Evolutionary conservation across 2,113 vertebrate genomes (phyloP), one percentile per base, ranked within the genome.

Genomic region (Syngnathus scovelli): DNA sequence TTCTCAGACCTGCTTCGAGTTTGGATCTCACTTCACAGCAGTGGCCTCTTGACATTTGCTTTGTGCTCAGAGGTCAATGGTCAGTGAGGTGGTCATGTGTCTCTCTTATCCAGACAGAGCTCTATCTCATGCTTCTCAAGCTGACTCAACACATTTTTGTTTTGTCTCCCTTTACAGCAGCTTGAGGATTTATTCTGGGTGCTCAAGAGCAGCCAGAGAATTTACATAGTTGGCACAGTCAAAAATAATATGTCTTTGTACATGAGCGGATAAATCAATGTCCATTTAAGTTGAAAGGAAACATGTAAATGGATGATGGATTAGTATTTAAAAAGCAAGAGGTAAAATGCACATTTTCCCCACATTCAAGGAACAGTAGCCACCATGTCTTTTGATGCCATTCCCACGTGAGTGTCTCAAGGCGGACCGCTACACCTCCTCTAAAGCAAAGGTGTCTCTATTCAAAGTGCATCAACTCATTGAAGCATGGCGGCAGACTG

Each of bases 211-310:
- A 85, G 84, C 80, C 78, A 82, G 81, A 85, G 63, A 76, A 84
- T 75, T 70, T 60, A 76, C 79, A 83, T 78, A 87, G 90, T 90
- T 91, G 90, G 88, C 89, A 90, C 87, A 87, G 87, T 87, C 65
- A 86, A 82, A 85, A 85, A 60, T 75, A 59, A 19, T 69, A 43
- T n/a, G n/a, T 68, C 48, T 75, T 76, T 79, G 73, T 52, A 71
- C 49, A 80, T 72, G 75, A 75, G 59, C 69, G 75, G 58, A 76
- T 44, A 83, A 76, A 74, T 81, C 64, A 67, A 52, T 69, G 56
- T 81, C 82, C 71, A 66, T 80, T n/a, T n/a, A n/a, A n/a, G n/a
- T n/a, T 75, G 63, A 73, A 67, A 63, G n/a, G 75, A 67, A 72
- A 67, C 41, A 70, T 72, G 38, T 18, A 46, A 59, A 67, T 61